A percentile compares a stretch with the other conserved stretches of the same genome.
These are phyloP conservation scores for Ectropis grisescens DNA, from an alignment of 1,140 invertebrate genomes.

Conservation along the genomic window DNA sequence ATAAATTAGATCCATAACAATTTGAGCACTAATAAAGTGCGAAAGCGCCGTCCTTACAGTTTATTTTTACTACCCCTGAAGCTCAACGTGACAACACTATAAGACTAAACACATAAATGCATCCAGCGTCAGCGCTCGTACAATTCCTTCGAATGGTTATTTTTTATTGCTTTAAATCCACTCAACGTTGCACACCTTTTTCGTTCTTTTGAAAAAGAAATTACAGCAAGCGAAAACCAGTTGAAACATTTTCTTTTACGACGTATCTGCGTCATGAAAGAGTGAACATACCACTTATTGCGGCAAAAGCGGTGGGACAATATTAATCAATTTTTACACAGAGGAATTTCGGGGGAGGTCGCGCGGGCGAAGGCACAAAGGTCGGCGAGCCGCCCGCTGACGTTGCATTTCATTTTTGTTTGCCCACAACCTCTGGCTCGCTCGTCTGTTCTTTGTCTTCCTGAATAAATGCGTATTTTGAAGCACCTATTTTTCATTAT, in stretches of 20 bases:
- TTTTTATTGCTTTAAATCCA: slow-evolving; percentile 30
- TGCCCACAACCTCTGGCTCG: slow-evolving; percentile 30
- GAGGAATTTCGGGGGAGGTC: slow-evolving; percentile 34
- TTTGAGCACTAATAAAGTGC: no score
- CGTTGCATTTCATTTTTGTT: slow-evolving; percentile 51
- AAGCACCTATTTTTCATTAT: slow-evolving; percentile 33
- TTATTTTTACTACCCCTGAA: no score
- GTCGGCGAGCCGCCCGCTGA: slow-evolving; percentile 35
- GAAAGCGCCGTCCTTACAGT: no score
- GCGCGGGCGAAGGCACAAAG: slow-evolving; percentile 30
- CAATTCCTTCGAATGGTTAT: slow-evolving; percentile 26
- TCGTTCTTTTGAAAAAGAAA: slow-evolving; percentile 22
- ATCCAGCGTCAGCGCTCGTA: slow-evolving; percentile 22
- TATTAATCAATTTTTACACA: slow-evolving; percentile 56
- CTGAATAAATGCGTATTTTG: slow-evolving; percentile 37
- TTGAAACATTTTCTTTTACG: slow-evolving; percentile 29
- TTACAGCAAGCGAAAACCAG: slow-evolving; percentile 19
- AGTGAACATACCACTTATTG: slow-evolving; percentile 29
- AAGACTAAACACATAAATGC: slow-evolving; percentile 19
- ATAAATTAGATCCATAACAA: no score
- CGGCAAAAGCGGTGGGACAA: slow-evolving; percentile 27
- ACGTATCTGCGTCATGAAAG: slow-evolving; percentile 18
- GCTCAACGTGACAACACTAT: no score
- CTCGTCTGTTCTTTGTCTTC: slow-evolving; percentile 40
- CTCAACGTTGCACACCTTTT: slow-evolving; percentile 19